These are phyloP conservation scores for Smittia aterrima DNA, from an alignment of 2,888 invertebrate genomes.

Conservation along the genomic window DNA sequence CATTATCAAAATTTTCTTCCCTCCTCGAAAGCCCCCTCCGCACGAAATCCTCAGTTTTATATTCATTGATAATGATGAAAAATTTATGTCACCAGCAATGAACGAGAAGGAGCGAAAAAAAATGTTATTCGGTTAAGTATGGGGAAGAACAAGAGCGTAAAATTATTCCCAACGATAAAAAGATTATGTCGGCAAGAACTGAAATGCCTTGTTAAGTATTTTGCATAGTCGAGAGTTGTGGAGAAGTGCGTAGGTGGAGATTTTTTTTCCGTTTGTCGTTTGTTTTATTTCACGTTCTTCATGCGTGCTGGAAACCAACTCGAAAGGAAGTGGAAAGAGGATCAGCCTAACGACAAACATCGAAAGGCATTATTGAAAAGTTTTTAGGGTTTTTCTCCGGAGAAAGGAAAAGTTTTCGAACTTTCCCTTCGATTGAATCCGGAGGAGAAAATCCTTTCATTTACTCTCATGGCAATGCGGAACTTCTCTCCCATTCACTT, in stretches of 20 bases:
- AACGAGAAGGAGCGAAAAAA: background rate
- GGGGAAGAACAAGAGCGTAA: background rate
- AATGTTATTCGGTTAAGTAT: background rate
- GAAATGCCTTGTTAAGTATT: background rate
- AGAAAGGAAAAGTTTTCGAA: no score
- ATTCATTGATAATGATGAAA: conserved; percentile 10
- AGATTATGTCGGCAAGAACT: background rate
- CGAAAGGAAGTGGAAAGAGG: no score
- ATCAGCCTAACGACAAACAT: conserved; percentile 4
- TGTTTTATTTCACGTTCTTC: background rate
- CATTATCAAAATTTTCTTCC: background rate
- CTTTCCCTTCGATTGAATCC: no score
- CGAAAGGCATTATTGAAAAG: background rate
- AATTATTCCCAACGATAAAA: conserved; percentile 5
- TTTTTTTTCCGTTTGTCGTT: background rate
- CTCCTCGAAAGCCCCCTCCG: background rate
- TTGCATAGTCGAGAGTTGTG: background rate
- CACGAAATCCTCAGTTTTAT: conserved; percentile 1
- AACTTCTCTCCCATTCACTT: background rate
- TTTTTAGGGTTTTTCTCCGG: no score
- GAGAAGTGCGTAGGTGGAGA: background rate
- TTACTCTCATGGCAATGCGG: no score
- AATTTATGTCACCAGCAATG: background rate
- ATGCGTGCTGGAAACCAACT: background rate
- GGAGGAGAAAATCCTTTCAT: no score